A percentile compares a stretch with the other conserved stretches of the same genome.
Conservation (phyloP, 2,888 invertebrate genomes). For the Beris chalybata region DNA sequence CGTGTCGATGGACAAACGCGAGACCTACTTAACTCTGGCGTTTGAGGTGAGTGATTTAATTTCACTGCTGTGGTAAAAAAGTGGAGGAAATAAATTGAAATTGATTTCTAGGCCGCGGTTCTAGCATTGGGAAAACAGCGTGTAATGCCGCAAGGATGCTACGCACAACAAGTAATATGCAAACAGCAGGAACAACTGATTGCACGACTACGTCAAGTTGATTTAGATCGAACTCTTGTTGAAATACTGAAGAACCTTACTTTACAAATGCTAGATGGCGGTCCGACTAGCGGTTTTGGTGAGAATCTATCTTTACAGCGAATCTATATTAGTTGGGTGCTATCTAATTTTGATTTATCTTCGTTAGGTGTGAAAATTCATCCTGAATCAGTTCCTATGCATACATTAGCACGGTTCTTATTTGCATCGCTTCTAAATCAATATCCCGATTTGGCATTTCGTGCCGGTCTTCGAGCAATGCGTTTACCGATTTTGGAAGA, state of each 20-base stretch:
- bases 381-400: slow-evolving; percentile 81
- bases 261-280: slow-evolving; percentile 71
- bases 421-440: slow-evolving; percentile 75
- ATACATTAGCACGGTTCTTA: slow-evolving; percentile 79
- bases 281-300: slow-evolving; percentile 73
- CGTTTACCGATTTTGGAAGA: slow-evolving; percentile 75
- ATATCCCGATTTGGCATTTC: slow-evolving; percentile 78
- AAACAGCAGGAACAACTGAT: slow-evolving; percentile 79
- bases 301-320: slow-evolving; percentile 42
- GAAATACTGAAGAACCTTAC: slow-evolving; percentile 71
- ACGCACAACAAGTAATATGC: slow-evolving; percentile 73
- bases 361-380: slow-evolving; percentile 65
- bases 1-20: slow-evolving; percentile 71
- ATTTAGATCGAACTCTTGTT: slow-evolving; percentile 71
- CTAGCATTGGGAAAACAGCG: slow-evolving; percentile 79
- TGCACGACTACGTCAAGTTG: slow-evolving; percentile 73
- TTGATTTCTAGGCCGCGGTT: slow-evolving; percentile 61
- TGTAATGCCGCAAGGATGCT: slow-evolving; percentile 75
- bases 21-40: slow-evolving; percentile 74
- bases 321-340: not conserved
- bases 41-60: slow-evolving; percentile 58
- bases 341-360: not conserved
- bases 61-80: not conserved
- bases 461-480: slow-evolving; percentile 78
- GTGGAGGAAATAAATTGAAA: not conserved